Evolutionary conservation across 2,888 invertebrate species (phyloP).

Genomic region (Timandra comae): DNA sequence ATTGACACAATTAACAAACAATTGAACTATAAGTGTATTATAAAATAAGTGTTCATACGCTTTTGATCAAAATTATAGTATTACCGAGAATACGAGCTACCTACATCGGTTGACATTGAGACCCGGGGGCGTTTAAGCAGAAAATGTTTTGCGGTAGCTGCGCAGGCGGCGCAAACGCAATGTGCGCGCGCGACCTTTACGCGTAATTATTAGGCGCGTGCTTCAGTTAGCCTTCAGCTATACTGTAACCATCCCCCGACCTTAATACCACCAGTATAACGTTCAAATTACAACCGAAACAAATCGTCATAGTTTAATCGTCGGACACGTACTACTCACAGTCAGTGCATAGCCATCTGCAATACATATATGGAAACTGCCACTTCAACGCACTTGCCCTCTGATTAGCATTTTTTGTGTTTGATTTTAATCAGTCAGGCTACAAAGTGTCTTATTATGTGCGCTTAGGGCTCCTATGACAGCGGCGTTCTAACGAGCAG

Average conservation of each 20-base stretch:
- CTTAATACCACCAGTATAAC: constrained; percentile 7
- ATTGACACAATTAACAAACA: too few species aligned
- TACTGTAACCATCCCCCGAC: constrained; percentile 6
- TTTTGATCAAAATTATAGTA: too few species aligned
- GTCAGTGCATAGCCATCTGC: constrained; percentile 29
- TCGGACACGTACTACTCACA: constrained; percentile 32
- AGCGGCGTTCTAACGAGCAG: constrained; percentile 21
- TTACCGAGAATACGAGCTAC: too few species aligned
- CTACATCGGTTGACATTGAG: constrained; percentile 10
- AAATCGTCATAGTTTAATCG: constrained; percentile 15
- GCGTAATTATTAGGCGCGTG: constrained; percentile 69
- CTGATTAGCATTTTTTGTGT: constrained; percentile 55
- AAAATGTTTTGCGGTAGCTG: constrained; percentile 6
- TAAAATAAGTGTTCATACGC: too few species aligned
- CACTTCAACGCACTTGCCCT: constrained; percentile 50
- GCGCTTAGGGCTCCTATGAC: constrained; percentile 16
- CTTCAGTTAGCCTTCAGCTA: constrained; percentile 28
- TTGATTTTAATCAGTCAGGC: constrained; percentile 50
- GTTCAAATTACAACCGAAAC: constrained; percentile 3
- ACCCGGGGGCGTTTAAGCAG: constrained; percentile 9
- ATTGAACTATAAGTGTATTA: too few species aligned
- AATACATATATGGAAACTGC: constrained; percentile 54
- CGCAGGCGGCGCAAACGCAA: constrained; percentile 44
- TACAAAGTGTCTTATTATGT: constrained; percentile 35
- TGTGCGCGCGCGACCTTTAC: constrained; percentile 73